phyloP scores from a whole-genome alignment of 37 sponge, comb jelly and placozoan genomes.

The Bolinopsis microptera region DNA sequence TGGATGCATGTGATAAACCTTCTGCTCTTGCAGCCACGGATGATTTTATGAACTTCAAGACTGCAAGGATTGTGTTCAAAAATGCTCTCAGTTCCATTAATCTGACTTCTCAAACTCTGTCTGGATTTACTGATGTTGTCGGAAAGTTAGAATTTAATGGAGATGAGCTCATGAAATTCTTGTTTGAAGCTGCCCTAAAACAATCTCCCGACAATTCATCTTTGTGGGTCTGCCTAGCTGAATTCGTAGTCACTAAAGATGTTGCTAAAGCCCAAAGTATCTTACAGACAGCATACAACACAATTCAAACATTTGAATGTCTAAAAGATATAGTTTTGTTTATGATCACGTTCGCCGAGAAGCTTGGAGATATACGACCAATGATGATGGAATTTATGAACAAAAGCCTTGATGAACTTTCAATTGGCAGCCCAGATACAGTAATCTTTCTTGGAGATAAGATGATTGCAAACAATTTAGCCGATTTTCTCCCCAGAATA shows the following conservation, averaged over 20 bases:
- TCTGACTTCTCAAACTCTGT: not conserved
- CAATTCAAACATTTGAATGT: not conserved
- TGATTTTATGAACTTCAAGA: slow-evolving; percentile 26
- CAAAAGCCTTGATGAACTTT: not conserved
- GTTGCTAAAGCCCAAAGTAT: not conserved
- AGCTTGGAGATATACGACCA: not conserved
- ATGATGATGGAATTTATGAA: not conserved
- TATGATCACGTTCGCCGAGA: not conserved
- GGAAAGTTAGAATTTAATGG: not conserved
- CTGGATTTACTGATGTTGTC: not conserved
- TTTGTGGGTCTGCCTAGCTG: not conserved
- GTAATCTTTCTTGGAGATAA: not conserved
- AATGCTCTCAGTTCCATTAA: slow-evolving; percentile 21
- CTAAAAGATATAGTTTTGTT: not conserved
- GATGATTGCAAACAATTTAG: not conserved
- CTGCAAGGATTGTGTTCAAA: slow-evolving; percentile 44
- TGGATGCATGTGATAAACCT: slow-evolving; percentile 3
- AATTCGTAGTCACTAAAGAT: not conserved
- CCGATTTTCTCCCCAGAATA: not conserved
- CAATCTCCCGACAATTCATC: not conserved
- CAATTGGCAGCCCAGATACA: not conserved
- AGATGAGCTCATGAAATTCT: not conserved
- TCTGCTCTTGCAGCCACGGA: not conserved
- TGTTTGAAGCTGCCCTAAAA: not conserved
- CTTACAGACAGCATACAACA: not conserved